Percentiles rank a stretch among this genome's conserved stretches.
These are phyloP conservation scores for Ctenochaetus hawaiiensis DNA, from an alignment of 2,797 vertebrate genomes.

Conservation along the genomic window DNA sequence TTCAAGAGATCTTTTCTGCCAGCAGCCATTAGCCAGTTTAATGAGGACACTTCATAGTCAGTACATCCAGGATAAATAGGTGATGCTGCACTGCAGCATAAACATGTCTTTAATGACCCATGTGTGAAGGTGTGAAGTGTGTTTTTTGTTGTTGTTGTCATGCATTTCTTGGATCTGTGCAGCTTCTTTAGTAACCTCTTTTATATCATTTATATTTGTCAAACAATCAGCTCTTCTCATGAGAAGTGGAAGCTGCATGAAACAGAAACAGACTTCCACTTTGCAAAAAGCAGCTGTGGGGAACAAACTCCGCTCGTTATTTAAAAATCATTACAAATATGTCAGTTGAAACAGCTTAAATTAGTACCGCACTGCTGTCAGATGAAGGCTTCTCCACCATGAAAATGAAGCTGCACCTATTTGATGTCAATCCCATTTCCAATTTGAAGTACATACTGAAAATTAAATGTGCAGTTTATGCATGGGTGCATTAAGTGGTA, in stretches of 20 bases:
- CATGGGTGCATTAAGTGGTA: slow-evolving; percentile 34
- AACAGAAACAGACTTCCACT: slow-evolving; percentile 22
- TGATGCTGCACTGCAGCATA: slow-evolving; percentile 46
- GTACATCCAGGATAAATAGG: slow-evolving; percentile 60
- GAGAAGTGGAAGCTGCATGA: slow-evolving; percentile 17
- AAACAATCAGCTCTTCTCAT: slow-evolving; percentile 36
- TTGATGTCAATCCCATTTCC: slow-evolving; percentile 46
- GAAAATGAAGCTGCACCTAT: slow-evolving; percentile 48
- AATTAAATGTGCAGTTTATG: slow-evolving; percentile 43
- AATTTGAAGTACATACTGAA: slow-evolving; percentile 38
- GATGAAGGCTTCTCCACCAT: slow-evolving; percentile 42
- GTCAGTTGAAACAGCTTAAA: slow-evolving; percentile 40
- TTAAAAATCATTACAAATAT: slow-evolving; percentile 34
- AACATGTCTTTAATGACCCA: slow-evolving; percentile 41
- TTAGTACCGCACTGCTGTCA: slow-evolving; percentile 37
- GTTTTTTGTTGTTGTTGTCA: slow-evolving; percentile 14
- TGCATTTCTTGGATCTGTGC: slow-evolving; percentile 18
- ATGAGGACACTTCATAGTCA: slow-evolving; percentile 67
- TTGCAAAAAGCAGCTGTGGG: slow-evolving; percentile 18
- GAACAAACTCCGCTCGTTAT: slow-evolving; percentile 19
- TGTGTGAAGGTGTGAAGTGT: slow-evolving; percentile 9
- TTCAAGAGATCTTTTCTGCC: slow-evolving; percentile 65
- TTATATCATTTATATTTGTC: slow-evolving; percentile 37
- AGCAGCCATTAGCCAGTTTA: slow-evolving; percentile 67
- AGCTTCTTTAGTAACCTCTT: slow-evolving; percentile 25